Base-by-base conservation (phyloP, 2,797 vertebrate genomes). In the Microhierax caerulescens region DNA sequence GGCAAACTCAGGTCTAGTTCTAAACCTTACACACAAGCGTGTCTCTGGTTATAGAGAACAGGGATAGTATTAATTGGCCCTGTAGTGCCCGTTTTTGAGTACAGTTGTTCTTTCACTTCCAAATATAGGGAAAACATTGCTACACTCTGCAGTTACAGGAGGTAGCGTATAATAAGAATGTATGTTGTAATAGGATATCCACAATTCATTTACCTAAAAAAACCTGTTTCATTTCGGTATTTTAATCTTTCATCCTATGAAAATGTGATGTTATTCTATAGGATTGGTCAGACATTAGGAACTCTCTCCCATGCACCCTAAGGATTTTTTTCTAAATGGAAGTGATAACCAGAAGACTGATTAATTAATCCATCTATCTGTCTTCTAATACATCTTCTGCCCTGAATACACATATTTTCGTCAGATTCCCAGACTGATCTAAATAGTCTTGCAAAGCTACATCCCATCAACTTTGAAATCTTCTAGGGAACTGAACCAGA, bases 51-150 rank as follows among this genome's bases (percentile, higher is more conserved):
- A 88, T n/a, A 78, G 45, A 91, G 30, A 84, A 60, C 8, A 43
- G 27, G 8, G 69, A 32, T 64, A 68, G 45, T 64, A 64, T 12
- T 67, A 54, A 70, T 50, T 3, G 27, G 23, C 24, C 25, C 37
- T 10, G 4, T 39, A 80, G 30, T 37, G 43, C 14, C n/a, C 23
- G 5, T 34, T 94, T 89, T 56, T 83, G 4, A 64, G 36, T 59
- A 51, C 54, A 67, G 56, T 53, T 94, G 9, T 59, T 69, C 28
- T 88, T 91, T 85, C 48, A 41, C 32, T 90, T 92, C 41, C 57
- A 88, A 70, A 45, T 36, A 36, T 3, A 64, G 7, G 59, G 36
- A 85, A 77, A 93, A 37, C 5, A 84, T 54, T 65, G 54, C 57
- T 84, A 39, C 7, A 28, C 21, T 45, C 51, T 54, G 37, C 37